Conservation (phyloP, 2,797 vertebrate species). For the Siniperca scherzeri region DNA sequence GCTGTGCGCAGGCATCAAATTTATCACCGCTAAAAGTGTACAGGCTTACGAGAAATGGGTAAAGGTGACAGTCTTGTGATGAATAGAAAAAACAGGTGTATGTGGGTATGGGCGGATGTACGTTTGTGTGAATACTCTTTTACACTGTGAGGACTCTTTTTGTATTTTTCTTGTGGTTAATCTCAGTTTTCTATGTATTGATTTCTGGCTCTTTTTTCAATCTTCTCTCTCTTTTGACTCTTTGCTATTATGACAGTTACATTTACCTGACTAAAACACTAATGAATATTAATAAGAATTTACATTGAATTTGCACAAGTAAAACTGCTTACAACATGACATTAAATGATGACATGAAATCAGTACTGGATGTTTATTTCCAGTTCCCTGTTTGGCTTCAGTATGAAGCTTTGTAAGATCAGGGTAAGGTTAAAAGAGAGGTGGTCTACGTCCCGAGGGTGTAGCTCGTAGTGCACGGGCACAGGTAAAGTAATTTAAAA, state of each 20-base stretch:
- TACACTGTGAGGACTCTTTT: not conserved
- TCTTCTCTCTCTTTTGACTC: not conserved
- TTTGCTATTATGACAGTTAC: not conserved
- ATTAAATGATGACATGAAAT: not conserved
- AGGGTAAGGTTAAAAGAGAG: too few relatives aligned
- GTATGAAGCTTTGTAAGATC: not conserved
- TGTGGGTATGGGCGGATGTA: not conserved
- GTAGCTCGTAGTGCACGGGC: too few relatives aligned
- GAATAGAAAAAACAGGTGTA: not conserved
- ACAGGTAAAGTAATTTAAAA: too few relatives aligned
- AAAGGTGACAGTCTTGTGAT: slow-evolving; percentile 35
- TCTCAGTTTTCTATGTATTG: not conserved
- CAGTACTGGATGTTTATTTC: not conserved
- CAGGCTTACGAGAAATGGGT: slow-evolving; percentile 49
- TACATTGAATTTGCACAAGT: not conserved
- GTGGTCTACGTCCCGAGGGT: too few relatives aligned
- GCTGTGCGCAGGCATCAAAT: slow-evolving; percentile 2
- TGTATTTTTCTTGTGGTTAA: slow-evolving; percentile 5
- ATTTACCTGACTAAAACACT: not conserved
- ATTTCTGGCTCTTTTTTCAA: not conserved
- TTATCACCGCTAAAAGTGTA: not conserved
- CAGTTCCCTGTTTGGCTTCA: not conserved
- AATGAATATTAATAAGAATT: not conserved
- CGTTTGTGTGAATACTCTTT: not conserved
- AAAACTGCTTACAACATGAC: not conserved